Evolutionary conservation across 2,797 vertebrate genomes (phyloP).

Genomic region (Hemibagrus guttatus): DNA sequence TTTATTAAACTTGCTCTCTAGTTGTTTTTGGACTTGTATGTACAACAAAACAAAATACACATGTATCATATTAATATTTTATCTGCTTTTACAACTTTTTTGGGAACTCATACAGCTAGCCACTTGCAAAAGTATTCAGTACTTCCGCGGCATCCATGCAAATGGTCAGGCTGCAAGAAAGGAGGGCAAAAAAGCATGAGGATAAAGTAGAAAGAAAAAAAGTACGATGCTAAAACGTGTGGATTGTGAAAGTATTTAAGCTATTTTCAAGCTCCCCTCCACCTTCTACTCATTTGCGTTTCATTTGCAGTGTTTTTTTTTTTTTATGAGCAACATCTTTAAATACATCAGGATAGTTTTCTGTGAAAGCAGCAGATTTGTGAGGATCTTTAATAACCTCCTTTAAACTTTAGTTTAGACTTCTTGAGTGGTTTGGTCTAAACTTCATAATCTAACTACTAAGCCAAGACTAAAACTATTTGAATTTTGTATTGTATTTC

Average conservation of each 20-base stretch:
- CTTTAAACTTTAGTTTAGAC: not conserved
- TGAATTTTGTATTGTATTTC: not conserved
- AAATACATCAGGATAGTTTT: not conserved
- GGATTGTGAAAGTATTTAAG: not conserved
- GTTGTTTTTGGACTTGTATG: constrained; percentile 79
- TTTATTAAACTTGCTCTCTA: constrained; percentile 77
- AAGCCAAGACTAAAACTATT: not conserved
- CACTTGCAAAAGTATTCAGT: constrained; percentile 34
- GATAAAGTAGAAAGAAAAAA: no score
- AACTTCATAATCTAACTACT: not conserved
- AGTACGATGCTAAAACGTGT: not conserved
- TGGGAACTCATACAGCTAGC: constrained; percentile 47
- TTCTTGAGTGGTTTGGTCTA: not conserved
- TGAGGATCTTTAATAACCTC: not conserved
- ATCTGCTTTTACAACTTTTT: constrained; percentile 78
- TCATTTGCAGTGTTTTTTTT: no score
- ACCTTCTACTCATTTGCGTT: not conserved
- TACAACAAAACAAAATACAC: constrained; percentile 65
- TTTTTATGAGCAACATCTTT: not conserved
- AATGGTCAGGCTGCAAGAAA: not conserved
- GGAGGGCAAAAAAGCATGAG: not conserved
- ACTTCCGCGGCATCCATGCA: no score
- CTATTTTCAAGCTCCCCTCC: not conserved
- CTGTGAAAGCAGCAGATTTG: not conserved
- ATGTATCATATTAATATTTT: constrained; percentile 83